Base-by-base conservation (phyloP, 2,888 invertebrate genomes). In the Entomobrya multifasciata region DNA sequence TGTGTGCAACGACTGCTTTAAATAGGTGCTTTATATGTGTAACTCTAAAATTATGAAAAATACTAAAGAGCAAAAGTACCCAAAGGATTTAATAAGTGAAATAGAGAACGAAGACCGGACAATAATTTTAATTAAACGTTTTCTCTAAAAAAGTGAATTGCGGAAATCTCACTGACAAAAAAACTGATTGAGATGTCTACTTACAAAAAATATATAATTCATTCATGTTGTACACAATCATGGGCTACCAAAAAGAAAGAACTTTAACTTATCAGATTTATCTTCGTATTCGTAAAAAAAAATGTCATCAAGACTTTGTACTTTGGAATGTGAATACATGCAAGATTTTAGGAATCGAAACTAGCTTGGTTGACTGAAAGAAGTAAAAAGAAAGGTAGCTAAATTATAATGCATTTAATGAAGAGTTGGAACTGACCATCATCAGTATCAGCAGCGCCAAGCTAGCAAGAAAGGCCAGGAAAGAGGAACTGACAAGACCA, bases 1-100 rank as follows among this genome's bases (percentile, higher is more conserved):
- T 17, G 57, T 57, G 22, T 44, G 76, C 55, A 76, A 77, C 57
- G 44, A 84, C 47, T 13, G 84, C 84, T 84, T 84, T 83, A 77
- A 84, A 55, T 84, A 65, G 84, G 84, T 84, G 84, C 84, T 84
- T 84, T 77, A 76, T n/a, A 22, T 49, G 6, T 70, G 8, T 49
- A 49, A n/a, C 13, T 49, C 17, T 44, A 70, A 70, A 44, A n/a
- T n/a, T n/a, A 1, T 65, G 62, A 17, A 17, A n/a, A 55, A n/a
- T 8, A 55, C 55, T 8, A 52, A 52, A n/a, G 36, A 17, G 36
- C 41, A 67, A 41, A 10, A 22, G n/a, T 15, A n/a, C n/a, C n/a
- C n/a, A n/a, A 15, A 27, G 15, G 2, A 57, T 57, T 6, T 8
- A 57, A 36, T 36, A 65, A 20, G 20, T 57, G 30, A 62, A 62